Percentiles rank a stretch among this genome's conserved stretches.
Conservation (phyloP, 2,888 invertebrate species). For the Brachycybe producta region DNA sequence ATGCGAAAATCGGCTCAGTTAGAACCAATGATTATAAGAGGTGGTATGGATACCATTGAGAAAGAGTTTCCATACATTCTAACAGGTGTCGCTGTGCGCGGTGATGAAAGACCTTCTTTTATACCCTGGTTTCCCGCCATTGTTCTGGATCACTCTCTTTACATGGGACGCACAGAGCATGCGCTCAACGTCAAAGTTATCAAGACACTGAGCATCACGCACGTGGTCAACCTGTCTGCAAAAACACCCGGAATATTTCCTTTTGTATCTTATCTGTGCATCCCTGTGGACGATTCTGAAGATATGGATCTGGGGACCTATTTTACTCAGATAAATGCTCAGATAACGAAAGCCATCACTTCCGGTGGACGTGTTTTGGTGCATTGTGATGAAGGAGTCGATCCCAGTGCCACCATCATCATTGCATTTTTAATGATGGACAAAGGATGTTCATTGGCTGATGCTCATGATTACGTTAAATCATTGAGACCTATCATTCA, state of each 20-base stretch:
- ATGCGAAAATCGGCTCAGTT: conserved; percentile 20
- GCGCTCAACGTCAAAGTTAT: conserved; percentile 27
- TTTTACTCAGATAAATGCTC: conserved; percentile 23
- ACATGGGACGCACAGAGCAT: conserved; percentile 29
- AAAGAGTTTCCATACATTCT: conserved; percentile 25
- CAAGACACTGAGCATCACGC: conserved; percentile 26
- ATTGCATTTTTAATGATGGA: conserved; percentile 26
- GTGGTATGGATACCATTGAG: conserved; percentile 25
- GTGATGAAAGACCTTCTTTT: conserved; percentile 19
- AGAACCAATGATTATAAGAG: conserved; percentile 24
- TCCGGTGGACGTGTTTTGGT: conserved; percentile 27
- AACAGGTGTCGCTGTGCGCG: conserved; percentile 15
- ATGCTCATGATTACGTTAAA: conserved; percentile 26
- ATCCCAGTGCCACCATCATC: conserved; percentile 26
- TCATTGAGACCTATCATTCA: conserved; percentile 25
- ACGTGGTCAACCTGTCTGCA: conserved; percentile 27
- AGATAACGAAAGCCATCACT: conserved; percentile 24
- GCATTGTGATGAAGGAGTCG: conserved; percentile 28
- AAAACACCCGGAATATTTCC: conserved; percentile 24
- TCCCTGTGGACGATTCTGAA: conserved; percentile 24
- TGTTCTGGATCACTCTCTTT: conserved; percentile 27
- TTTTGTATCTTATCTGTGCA: conserved; percentile 25
- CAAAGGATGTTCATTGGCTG: conserved; percentile 23
- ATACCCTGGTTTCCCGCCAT: conserved; percentile 29
- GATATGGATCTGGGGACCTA: conserved; percentile 17